phyloP scores from a whole-genome alignment of 35 echinoderm and acorn worm genomes.

The Hemicentrotus pulcherrimus region DNA sequence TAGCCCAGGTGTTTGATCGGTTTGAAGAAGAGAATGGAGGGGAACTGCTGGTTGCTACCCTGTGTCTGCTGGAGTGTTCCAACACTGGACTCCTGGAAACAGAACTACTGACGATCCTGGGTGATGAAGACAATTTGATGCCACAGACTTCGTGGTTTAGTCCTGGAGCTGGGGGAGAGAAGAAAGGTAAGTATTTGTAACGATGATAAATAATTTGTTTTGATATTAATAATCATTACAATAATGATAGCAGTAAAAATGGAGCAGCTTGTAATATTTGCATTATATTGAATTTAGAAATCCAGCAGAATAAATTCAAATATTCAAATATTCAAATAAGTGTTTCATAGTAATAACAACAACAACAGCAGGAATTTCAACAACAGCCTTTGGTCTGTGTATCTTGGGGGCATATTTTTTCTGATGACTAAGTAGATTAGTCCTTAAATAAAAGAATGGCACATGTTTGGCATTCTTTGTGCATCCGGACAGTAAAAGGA shows the following conservation, averaged over 20 bases:
- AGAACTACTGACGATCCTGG: constrained; percentile 74
- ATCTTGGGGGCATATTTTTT: no score
- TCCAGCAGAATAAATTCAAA: background rate
- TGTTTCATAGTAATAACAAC: no score
- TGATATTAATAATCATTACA: no score
- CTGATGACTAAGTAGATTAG: no score
- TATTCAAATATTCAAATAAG: no score
- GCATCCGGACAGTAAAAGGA: no score
- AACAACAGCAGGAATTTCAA: no score
- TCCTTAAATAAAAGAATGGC: no score
- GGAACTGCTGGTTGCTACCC: constrained; percentile 62
- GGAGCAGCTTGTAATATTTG: no score
- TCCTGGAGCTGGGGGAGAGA: background rate
- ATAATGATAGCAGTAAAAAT: no score
- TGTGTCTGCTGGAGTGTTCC: constrained; percentile 77
- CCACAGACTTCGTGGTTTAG: background rate
- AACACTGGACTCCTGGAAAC: constrained; percentile 70
- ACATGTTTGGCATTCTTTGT: no score
- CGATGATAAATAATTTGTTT: background rate
- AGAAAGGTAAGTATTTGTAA: constrained; percentile 21
- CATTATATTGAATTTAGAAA: background rate
- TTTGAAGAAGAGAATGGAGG: constrained; percentile 84
- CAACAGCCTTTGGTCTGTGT: no score
- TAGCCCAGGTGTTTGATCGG: constrained; percentile 68
- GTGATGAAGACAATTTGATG: constrained; percentile 72